Percentiles rank a stretch among this genome's conserved stretches.
Evolutionary conservation across 1,140 invertebrate genomes (phyloP).

Genomic region (Melipona quadrifasciata): DNA sequence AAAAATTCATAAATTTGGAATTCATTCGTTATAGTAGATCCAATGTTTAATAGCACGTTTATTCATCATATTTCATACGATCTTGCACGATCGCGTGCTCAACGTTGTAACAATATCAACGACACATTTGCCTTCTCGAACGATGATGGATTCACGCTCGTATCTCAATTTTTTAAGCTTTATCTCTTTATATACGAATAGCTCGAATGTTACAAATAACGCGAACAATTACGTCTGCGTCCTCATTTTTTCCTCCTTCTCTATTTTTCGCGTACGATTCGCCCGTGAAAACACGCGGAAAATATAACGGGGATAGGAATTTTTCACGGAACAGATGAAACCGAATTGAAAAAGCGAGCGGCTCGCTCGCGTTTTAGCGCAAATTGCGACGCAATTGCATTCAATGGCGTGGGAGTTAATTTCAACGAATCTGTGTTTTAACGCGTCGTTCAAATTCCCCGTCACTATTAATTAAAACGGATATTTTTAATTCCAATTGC

Average conservation of each 20-base stretch:
- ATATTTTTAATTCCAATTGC: slow-evolving; percentile 20
- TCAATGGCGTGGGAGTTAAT: slow-evolving; percentile 25
- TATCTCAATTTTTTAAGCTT: background rate
- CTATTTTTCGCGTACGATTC: background rate
- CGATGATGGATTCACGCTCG: background rate
- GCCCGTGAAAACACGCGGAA: too few relatives aligned
- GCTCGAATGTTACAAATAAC: slow-evolving; percentile 6
- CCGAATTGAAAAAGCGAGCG: background rate
- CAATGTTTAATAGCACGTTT: too few relatives aligned
- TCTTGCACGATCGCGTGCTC: too few relatives aligned
- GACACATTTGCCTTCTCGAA: background rate
- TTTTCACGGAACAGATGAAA: slow-evolving; percentile 6
- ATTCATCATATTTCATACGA: too few relatives aligned
- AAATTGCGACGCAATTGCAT: slow-evolving; percentile 23
- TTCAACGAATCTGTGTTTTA: slow-evolving; percentile 11
- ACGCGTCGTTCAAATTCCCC: slow-evolving; percentile 9
- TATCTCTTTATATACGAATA: background rate
- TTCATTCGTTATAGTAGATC: too few relatives aligned
- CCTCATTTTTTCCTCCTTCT: background rate
- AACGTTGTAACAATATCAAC: too few relatives aligned
- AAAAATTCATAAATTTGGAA: too few relatives aligned
- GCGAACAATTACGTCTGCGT: background rate
- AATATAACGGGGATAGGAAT: background rate
- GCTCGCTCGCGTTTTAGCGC: background rate
- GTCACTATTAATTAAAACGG: slow-evolving; percentile 31